Conservation (phyloP, 2,797 vertebrate genomes). For the Gymnocypris eckloni region DNA sequence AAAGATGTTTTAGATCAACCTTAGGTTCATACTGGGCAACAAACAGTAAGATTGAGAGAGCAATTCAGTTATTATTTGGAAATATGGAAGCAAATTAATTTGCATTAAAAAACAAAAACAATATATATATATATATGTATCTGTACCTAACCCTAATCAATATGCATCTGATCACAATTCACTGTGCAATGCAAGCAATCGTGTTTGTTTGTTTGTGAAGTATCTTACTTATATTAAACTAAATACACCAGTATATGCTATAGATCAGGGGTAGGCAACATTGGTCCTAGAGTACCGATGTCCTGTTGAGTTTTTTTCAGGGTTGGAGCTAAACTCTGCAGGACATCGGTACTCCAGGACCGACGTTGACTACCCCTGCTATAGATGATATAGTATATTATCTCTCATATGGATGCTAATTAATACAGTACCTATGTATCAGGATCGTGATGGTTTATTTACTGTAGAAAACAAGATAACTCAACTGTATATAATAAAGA, state of each 20-base stretch:
- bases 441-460: background rate
- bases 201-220: background rate
- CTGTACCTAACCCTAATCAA: background rate
- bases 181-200: background rate
- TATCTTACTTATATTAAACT: background rate
- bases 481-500: background rate
- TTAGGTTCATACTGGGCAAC: background rate
- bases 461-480: background rate
- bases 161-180: background rate
- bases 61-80: background rate
- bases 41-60: background rate
- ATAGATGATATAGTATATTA: background rate
- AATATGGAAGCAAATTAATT: background rate
- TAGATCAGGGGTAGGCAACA: background rate
- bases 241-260: background rate
- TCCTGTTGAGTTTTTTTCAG: too few species aligned
- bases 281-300: too few species aligned
- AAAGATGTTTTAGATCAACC: background rate
- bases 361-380: background rate
- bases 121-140: too few species aligned
- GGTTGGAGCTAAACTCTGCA: too few species aligned
- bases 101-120: background rate
- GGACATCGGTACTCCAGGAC: too few species aligned
- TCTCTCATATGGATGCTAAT: background rate
- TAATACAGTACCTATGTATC: background rate